Evolutionary conservation across 2,113 vertebrate genomes (phyloP).

Genomic region (Pomatorhinus ruficollis): DNA sequence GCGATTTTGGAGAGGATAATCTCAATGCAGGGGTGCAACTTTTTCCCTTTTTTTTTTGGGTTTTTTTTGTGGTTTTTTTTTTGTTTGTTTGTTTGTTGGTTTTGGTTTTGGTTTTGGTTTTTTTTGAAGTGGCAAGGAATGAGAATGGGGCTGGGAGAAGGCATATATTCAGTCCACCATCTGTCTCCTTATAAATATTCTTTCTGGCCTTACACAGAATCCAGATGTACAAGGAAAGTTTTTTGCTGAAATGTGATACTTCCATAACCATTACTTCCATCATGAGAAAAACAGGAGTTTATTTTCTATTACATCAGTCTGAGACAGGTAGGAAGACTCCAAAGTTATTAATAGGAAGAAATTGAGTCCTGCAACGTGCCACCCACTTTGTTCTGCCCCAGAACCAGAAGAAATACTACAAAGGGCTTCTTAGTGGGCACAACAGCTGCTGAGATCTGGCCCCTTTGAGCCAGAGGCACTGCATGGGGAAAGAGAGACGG

Average conservation of each 20-base stretch:
- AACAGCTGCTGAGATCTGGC: background rate
- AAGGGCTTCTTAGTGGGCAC: background rate
- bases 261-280: background rate
- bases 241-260: background rate
- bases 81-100: too few species aligned
- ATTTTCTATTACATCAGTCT: background rate
- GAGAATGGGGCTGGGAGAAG: background rate
- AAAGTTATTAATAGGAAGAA: background rate
- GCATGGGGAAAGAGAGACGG: fast-evolving
- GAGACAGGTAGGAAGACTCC: background rate
- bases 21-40: background rate
- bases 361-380: background rate
- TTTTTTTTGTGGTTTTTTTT: too few species aligned
- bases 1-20: background rate
- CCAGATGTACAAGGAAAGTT: background rate
- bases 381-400: background rate
- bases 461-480: background rate
- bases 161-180: background rate
- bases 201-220: background rate
- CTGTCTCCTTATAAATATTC: background rate
- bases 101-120: too few species aligned
- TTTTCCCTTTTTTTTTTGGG: background rate
- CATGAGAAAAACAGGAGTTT: background rate
- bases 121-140: background rate
- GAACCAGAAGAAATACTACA: background rate